Base-by-base conservation (phyloP, 2,113 vertebrate species). In the Alexandromys fortis region DNA sequence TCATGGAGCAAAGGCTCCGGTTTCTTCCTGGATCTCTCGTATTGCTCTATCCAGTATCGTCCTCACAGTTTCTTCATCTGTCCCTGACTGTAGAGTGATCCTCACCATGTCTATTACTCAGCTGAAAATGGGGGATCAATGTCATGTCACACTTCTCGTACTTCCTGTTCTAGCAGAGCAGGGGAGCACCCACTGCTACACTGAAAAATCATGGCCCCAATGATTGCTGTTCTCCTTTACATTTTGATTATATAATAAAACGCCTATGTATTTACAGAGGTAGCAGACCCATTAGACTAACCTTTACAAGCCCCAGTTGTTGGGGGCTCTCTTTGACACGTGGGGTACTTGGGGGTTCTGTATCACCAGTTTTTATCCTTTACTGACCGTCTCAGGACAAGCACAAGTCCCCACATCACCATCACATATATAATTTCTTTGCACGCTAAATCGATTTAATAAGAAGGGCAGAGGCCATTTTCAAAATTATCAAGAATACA, bases 1-100 rank as follows among this genome's bases (percentile, higher is more conserved):
- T 94, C 96, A 77, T 93, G 96, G 72, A 96, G 75, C 42, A 2
- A 63, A 96, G 95, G 8, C 12, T 91, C 22, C 33, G 8, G 45
- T 22, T 89, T 47, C 28, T 70, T 13, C 49, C 10, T 49, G 26
- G 47, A 83, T 16, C 21, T 7, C 17, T 16, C 26, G 42, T 35
- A 19, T 42, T 49, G 4, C 21, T 88, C 63, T 38, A 73, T n/a
- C n/a, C 55, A 24, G n/a, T n/a, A 7, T 49, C 7, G 75, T 92
- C 47, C 91, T 81, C 16, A 79, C 35, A 16, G 28, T 83, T 58
- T 83, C 92, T 83, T 93, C 45, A 33, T 82, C 55, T 75, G 10
- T 2, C 11, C 89, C 79, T 35, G 45, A 67, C 1, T 63, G 2
- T 4, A 35, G 26, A 61, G 52, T 3, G 33, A 1, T 21, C 26